Base-by-base conservation (phyloP, 92 coral and sea anemone genomes). In the Virgularia gustaviana region DNA sequence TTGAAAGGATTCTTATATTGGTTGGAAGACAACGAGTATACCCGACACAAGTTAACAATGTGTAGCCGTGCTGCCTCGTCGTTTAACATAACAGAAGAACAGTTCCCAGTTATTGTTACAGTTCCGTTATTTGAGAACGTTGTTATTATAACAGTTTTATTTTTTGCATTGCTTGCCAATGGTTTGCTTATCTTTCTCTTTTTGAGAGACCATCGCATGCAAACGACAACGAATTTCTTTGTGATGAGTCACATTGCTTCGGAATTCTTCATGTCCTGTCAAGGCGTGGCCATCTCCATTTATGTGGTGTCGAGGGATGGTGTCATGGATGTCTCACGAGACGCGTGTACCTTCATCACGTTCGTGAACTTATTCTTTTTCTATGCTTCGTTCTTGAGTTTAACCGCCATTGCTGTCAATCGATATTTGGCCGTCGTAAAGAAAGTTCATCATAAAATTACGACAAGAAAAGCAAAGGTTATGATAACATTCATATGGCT, bases 341-440 rank as follows among this genome's bases (percentile, higher is more conserved):
- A 39, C 19, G 54, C 75, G 29, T 87, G 92, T 67, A 81, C 81
- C 16, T 60, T 87, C 24, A 73, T 82, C 34, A 88, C 88, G 20
- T 83, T 83, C 15, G 73, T 79, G 19, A 80, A 84, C 80, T 62
- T 81, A 27, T 80, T 84, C 58, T 80, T 87, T 57, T 87, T 87
- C 72, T 80, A 78, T 31, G 80, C 81, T 0, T 84, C 88, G 11
- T 76, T 84, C 4, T 53, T 87, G 10, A 87, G 92, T 32, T 61
- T 87, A 42, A 76, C 92, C 4, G 87, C 88, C 23, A 84, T 87
- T 30, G 66, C 88, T 31, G 88, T 80, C 22, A 87, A 87, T 38
- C 88, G 92, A 6, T 87, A 87, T 57, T 49, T 84, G 62, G 92
- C 92, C 11, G 92, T 87, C 16, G 92, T 87, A 29, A 87, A 81